Percentiles rank a stretch among this genome's conserved stretches.
These are phyloP conservation scores for Jaculus jaculus DNA, from an alignment of 2,113 vertebrate genomes.

Conservation along the genomic window DNA sequence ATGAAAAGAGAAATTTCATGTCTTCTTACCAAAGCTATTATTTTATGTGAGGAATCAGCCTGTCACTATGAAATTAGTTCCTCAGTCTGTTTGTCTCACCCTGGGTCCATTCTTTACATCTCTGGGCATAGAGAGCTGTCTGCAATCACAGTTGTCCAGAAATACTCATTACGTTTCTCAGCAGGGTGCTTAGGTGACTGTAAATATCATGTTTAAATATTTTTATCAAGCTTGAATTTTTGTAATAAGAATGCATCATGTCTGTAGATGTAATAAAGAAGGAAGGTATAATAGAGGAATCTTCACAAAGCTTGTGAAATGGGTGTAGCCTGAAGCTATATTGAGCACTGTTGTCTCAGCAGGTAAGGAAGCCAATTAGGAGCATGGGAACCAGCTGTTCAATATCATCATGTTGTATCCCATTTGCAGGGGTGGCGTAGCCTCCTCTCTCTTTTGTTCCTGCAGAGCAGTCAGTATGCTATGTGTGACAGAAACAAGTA, in stretches of 20 bases:
- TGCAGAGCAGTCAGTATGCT: not conserved
- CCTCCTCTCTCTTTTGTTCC: not conserved
- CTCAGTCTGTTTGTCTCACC: not conserved
- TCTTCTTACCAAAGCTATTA: not conserved
- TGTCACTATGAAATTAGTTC: not conserved
- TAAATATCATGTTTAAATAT: not conserved
- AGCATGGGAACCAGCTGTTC: not conserved
- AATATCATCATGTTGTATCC: not conserved
- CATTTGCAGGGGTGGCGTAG: not conserved
- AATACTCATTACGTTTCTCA: not conserved
- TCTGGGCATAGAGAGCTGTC: not conserved
- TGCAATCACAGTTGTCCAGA: not conserved
- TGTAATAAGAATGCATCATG: not conserved
- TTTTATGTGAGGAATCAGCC: not conserved
- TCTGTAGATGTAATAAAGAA: not conserved
- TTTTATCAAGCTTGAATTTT: constrained; percentile 22
- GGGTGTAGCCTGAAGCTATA: not conserved
- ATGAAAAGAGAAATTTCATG: constrained; percentile 33
- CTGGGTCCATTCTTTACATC: not conserved
- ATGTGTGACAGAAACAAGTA: not conserved
- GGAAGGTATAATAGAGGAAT: not conserved
- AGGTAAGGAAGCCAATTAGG: not conserved
- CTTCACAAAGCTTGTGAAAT: not conserved
- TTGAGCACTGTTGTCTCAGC: not conserved
- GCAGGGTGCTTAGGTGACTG: not conserved